phyloP scores from a whole-genome alignment of 2,888 invertebrate species.

The Drosophila suboccidentalis region DNA sequence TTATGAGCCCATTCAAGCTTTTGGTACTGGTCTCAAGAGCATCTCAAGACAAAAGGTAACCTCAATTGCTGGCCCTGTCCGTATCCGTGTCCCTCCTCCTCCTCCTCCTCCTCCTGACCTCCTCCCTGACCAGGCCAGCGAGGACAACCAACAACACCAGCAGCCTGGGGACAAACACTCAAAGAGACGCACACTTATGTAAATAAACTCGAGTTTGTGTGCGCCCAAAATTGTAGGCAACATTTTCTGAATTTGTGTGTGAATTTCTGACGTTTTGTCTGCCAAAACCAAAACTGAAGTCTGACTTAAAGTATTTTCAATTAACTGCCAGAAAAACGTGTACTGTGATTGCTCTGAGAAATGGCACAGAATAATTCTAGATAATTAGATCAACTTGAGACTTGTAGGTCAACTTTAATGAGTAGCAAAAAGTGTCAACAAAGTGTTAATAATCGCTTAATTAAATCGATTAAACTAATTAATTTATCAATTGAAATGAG shows the following conservation, averaged over 20 bases:
- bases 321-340: constrained; percentile 45
- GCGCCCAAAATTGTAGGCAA: too few species aligned
- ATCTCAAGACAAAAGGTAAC: too few species aligned
- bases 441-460: neutral
- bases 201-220: too few species aligned
- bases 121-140: too few species aligned
- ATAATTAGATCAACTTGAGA: neutral
- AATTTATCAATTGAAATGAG: neutral
- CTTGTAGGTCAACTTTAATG: constrained; percentile 2
- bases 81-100: too few species aligned
- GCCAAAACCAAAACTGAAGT: constrained; percentile 7
- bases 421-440: neutral
- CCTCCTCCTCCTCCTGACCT: too few species aligned
- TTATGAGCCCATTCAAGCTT: too few species aligned
- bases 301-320: constrained; percentile 43
- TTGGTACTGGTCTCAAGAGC: too few species aligned
- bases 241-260: constrained; percentile 5
- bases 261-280: constrained; percentile 32
- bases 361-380: neutral
- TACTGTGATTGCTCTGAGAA: neutral
- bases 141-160: too few species aligned
- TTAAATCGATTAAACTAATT: constrained; percentile 6
- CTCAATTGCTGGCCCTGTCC: too few species aligned
- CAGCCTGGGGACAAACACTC: too few species aligned
- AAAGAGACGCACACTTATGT: too few species aligned